phyloP scores from a whole-genome alignment of 2,888 invertebrate species.

The Eilema griseolum region DNA sequence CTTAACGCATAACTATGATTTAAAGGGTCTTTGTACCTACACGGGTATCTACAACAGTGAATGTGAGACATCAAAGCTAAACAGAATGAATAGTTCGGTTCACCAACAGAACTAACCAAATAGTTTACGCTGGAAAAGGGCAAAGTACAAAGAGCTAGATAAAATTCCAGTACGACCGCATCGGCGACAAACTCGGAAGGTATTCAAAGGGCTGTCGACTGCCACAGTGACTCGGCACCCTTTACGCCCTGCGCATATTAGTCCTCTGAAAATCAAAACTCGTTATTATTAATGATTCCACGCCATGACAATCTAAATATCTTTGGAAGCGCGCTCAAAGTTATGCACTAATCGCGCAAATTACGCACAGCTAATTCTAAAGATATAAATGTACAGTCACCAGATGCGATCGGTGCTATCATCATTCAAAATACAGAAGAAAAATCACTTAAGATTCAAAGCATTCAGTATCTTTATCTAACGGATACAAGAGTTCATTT shows the following conservation, averaged over 20 bases:
- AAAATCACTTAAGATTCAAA: constrained; percentile 84
- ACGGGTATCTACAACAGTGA: constrained; percentile 20
- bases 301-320: constrained; percentile 85
- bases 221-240: constrained; percentile 79
- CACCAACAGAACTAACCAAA: constrained; percentile 78
- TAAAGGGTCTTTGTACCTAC: constrained; percentile 17
- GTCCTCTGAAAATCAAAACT: constrained; percentile 85
- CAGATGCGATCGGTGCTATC: constrained; percentile 80
- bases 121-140: constrained; percentile 81
- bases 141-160: constrained; percentile 84
- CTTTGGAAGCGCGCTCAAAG: constrained; percentile 70
- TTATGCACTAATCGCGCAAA: constrained; percentile 76
- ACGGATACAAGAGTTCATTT: constrained; percentile 86
- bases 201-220: constrained; percentile 78
- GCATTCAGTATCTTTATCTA: constrained; percentile 86
- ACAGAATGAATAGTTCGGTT: constrained; percentile 76
- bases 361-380: constrained; percentile 71
- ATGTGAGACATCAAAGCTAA: constrained; percentile 71
- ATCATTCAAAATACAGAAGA: constrained; percentile 81
- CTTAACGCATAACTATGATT: constrained; percentile 25
- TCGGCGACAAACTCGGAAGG: constrained; percentile 83
- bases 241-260: constrained; percentile 83
- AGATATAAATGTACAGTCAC: constrained; percentile 80
- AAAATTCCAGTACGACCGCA: constrained; percentile 84
- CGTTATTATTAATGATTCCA: constrained; percentile 84